These are phyloP conservation scores for Corydoras sp. DNA, from an alignment of 2,113 vertebrate species.

Conservation along the genomic window DNA sequence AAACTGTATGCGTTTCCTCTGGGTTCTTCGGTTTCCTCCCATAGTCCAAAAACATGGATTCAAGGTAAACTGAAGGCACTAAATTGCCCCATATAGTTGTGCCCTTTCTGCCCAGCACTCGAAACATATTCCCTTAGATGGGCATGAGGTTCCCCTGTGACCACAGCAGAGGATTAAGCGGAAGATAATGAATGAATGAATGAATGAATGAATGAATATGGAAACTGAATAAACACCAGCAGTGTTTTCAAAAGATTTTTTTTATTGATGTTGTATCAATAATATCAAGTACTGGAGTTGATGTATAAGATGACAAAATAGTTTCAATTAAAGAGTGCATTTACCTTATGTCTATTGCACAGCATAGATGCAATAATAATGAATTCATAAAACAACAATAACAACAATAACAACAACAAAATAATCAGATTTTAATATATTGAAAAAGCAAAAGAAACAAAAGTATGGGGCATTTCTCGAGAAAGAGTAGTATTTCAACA, in stretches of 20 bases:
- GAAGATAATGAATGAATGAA: no score
- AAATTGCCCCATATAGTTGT: no score
- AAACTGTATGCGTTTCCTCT: no score
- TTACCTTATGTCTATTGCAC: conserved; percentile 79
- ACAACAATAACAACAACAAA: conserved; percentile 30
- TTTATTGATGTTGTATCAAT: conserved; percentile 92
- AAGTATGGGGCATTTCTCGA: conserved; percentile 63
- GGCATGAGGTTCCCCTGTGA: no score
- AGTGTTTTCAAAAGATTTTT: conserved; percentile 56
- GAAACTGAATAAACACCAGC: neutral
- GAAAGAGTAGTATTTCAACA: conserved; percentile 62
- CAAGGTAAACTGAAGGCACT: no score
- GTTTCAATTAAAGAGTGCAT: conserved; percentile 83
- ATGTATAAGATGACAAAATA: conserved; percentile 79
- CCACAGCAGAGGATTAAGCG: no score
- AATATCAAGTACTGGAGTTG: conserved; percentile 86
- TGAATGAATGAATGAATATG: neutral
- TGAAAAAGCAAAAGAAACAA: conserved; percentile 55
- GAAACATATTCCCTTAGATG: no score
- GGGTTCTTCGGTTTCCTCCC: no score
- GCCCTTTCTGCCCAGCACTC: no score
- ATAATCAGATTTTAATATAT: conserved; percentile 64
- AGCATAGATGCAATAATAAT: conserved; percentile 77
- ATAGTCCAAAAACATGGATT: no score
- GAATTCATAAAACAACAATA: conserved; percentile 68